Evolutionary conservation across 2,888 invertebrate genomes (phyloP).

Genomic region (Stramonita haemastoma): DNA sequence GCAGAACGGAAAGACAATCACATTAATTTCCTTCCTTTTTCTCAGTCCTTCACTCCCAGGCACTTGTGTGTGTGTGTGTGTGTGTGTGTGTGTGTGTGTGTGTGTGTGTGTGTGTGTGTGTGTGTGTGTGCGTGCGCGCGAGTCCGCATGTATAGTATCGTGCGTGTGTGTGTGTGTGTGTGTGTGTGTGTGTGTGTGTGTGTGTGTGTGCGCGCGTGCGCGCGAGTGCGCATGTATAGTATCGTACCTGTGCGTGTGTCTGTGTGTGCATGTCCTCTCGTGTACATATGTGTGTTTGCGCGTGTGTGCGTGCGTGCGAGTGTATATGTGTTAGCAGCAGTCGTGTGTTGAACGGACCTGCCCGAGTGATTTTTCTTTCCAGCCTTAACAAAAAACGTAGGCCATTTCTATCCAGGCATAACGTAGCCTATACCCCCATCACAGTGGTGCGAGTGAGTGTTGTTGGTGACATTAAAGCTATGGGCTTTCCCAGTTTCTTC

Average conservation of each 20-base stretch:
- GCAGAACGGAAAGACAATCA: no score
- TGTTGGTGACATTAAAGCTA: no score
- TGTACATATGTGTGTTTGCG: no score
- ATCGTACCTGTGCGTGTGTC: no score
- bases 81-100: background rate
- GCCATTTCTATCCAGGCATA: background rate
- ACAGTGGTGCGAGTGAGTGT: no score
- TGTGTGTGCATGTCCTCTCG: no score
- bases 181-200: conserved; percentile 20
- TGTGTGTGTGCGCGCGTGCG: conserved; percentile 10
- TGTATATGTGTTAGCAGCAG: background rate
- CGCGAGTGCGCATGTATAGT: no score
- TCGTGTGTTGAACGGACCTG: no score
- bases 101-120: conserved; percentile 5
- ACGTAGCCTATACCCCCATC: no score
- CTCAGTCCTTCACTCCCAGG: no score
- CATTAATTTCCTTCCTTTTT: no score
- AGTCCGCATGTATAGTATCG: background rate
- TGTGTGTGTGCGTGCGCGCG: background rate
- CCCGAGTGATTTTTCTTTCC: background rate
- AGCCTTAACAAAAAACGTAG: background rate
- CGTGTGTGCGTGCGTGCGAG: background rate
- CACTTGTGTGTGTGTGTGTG: background rate
- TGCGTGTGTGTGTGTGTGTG: background rate
- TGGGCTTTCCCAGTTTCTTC: no score